Base-by-base conservation (phyloP, 2,113 vertebrate genomes). In the Thalassoma bifasciatum region DNA sequence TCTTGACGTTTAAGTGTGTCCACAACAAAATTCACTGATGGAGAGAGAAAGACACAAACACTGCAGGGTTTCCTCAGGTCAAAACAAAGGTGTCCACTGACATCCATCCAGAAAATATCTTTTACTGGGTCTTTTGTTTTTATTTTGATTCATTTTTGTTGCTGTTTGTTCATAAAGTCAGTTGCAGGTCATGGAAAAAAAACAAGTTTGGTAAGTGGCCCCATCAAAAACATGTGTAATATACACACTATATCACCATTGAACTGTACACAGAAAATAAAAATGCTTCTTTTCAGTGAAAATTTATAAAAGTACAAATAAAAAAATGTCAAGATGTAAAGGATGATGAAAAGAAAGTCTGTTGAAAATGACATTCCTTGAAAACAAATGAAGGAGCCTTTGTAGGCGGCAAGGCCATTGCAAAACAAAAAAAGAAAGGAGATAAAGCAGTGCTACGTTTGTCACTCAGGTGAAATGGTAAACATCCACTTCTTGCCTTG, bases 201-300 rank as follows among this genome's bases (percentile, higher is more conserved):
- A 93, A 95, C 95, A 93, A 95, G 95, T 93, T 94, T 94, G 92
- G 90, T 92, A 95, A 94, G 94, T 94, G 94, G 94, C 76, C 93
- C 93, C 93, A 81, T 93, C 92, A 71, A 80, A 86, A 95, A 95
- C 54, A 93, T 91, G 95, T 98, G 95, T 96, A 96, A 96, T 96
- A 96, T 96, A 96, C 96, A 98, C 96, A 96, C 81, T 81, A 94
- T 93, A 95, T 86, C 94, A 92, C 92, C 92, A 86, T 95, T 94
- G 93, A 96, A 96, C 96, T 97, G 95, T 97, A 97, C 95, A 97
- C 95, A 77, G 72, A 86, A 86, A 86, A 86, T 85, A 89, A 86
- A 87, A 89, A 77, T 60, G 38, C 47, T 70, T 62, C 44, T 69
- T 74, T 78, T 36, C 63, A 83, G 75, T 76, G 63, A 86, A 83